A percentile compares a stretch with the other conserved stretches of the same genome.
phyloP scores from a whole-genome alignment of 1,140 invertebrate genomes.

The Thaumetopoea pityocampa region DNA sequence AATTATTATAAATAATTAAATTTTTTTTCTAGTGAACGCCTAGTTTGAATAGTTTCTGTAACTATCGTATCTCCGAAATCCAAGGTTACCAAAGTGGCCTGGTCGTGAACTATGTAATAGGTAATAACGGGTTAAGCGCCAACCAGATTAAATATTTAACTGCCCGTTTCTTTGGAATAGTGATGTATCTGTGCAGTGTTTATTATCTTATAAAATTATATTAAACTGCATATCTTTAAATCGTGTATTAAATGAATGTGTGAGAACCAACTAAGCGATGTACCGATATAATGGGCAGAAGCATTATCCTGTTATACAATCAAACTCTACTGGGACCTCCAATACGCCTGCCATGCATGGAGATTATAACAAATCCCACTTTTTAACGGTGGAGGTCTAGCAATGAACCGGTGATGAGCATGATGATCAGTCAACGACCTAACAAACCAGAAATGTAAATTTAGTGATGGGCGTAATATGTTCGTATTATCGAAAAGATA shows the following conservation, averaged over 20 bases:
- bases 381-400: no score
- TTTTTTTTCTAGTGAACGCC: slow-evolving; percentile 5
- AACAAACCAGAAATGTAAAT: no score
- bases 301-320: no score
- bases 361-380: no score
- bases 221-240: neutral
- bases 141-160: slow-evolving; percentile 47
- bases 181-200: slow-evolving; percentile 20
- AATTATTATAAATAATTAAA: no score
- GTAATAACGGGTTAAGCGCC: slow-evolving; percentile 38
- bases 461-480: no score
- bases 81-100: slow-evolving; percentile 27
- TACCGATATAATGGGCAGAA: no score
- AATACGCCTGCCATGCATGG: no score
- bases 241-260: neutral
- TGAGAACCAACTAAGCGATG: neutral
- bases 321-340: no score
- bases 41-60: slow-evolving; percentile 17
- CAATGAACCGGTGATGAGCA: no score
- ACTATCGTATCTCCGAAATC: slow-evolving; percentile 24
- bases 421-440: no score
- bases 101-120: slow-evolving; percentile 28
- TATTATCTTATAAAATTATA: neutral
- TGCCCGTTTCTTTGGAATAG: slow-evolving; percentile 34
- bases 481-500: no score